A percentile compares a stretch with the other conserved stretches of the same genome.
Evolutionary conservation across 2,888 invertebrate species (phyloP).

Genomic region (Koerneria pararmatus): DNA sequence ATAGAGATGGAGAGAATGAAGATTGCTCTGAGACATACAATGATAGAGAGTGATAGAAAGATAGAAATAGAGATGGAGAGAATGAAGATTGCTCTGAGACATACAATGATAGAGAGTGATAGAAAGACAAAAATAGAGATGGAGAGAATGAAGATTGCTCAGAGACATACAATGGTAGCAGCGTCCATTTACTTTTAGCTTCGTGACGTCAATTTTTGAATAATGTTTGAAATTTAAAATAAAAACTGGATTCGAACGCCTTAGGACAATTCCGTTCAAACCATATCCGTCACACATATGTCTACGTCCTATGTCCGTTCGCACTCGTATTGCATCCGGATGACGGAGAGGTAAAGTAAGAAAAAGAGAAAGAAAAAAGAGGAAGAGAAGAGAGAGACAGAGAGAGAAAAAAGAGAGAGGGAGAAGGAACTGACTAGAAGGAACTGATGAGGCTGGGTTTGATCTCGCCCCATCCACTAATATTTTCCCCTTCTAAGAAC

Average conservation of each 20-base stretch:
- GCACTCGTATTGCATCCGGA: neutral
- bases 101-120: neutral
- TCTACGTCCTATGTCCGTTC: too few species aligned
- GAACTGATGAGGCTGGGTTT: too few species aligned
- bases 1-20: constrained; percentile 7
- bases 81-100: neutral
- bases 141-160: neutral
- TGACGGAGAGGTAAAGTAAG: neutral
- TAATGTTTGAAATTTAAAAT: too few species aligned
- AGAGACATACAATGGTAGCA: neutral
- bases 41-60: neutral
- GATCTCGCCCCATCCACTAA: too few species aligned
- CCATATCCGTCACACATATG: too few species aligned
- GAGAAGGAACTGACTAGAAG: too few species aligned
- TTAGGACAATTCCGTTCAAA: too few species aligned
- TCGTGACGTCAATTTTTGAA: too few species aligned
- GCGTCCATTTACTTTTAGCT: too few species aligned
- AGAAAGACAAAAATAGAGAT: neutral
- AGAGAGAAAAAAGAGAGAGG: neutral
- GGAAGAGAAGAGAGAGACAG: neutral
- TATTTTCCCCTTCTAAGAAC: too few species aligned
- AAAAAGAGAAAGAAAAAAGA: constrained; percentile 1
- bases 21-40: constrained; percentile 3
- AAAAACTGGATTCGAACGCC: too few species aligned
- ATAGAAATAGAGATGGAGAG: neutral